Conservation (phyloP, 2,888 invertebrate genomes). For the Tetropium fuscum region DNA sequence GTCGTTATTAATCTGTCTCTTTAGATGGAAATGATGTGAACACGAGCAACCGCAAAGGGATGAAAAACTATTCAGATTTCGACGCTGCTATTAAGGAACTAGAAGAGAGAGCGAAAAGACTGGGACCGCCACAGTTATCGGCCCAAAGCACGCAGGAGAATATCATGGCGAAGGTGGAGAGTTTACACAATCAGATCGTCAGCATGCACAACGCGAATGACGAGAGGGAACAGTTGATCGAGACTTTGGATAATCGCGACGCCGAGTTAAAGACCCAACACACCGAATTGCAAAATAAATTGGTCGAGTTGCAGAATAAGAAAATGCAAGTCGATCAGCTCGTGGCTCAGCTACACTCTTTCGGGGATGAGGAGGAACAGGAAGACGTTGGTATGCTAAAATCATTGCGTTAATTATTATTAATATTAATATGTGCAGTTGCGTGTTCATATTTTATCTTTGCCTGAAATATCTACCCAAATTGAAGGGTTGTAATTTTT, state of each 20-base stretch:
- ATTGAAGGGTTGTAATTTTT: too few species aligned
- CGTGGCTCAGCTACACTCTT: constrained; percentile 65
- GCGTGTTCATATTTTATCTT: too few species aligned
- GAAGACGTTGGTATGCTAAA: constrained; percentile 63
- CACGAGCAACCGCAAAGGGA: constrained; percentile 24
- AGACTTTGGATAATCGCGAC: constrained; percentile 61
- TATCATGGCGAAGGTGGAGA: constrained; percentile 51
- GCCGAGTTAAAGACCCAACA: constrained; percentile 61
- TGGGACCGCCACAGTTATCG: constrained; percentile 27
- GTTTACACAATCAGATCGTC: constrained; percentile 53
- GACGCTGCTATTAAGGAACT: constrained; percentile 58
- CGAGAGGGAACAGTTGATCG: constrained; percentile 57
- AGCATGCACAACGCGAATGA: constrained; percentile 54
- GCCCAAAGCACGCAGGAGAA: constrained; percentile 41
- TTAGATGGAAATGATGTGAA: constrained; percentile 26
- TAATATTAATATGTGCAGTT: too few species aligned
- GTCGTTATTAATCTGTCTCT: too few species aligned
- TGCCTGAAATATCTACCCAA: too few species aligned
- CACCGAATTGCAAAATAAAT: constrained; percentile 68
- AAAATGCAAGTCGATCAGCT: constrained; percentile 83
- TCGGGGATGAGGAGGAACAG: constrained; percentile 60
- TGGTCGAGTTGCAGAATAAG: constrained; percentile 77
- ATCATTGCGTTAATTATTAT: too few species aligned
- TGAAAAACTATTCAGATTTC: constrained; percentile 48
- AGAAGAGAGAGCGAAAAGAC: constrained; percentile 57